These are phyloP conservation scores for Bombyx mandarina DNA, from an alignment of 1,140 invertebrate species.

Conservation along the genomic window DNA sequence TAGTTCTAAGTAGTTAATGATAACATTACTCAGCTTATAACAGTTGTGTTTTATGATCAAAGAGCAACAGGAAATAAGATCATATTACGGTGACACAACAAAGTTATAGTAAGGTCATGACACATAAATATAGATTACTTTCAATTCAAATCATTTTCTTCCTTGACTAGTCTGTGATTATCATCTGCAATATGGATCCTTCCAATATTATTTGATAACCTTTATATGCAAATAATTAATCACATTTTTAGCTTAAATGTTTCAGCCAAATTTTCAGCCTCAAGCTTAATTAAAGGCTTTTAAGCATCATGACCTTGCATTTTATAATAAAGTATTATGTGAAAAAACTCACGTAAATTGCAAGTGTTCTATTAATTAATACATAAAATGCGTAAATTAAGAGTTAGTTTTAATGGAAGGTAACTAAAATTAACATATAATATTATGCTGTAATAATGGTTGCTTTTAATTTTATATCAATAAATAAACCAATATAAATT, in stretches of 20 bases:
- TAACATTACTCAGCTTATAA: conserved; percentile 18
- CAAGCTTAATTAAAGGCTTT: not conserved
- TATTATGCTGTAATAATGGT: conserved; percentile 64
- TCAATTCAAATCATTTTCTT: too few relatives aligned
- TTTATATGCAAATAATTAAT: too few relatives aligned
- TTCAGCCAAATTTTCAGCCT: not conserved
- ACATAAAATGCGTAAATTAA: conserved; percentile 29
- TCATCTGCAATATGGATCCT: too few relatives aligned
- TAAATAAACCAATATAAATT: conserved; percentile 35
- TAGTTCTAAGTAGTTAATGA: conserved; percentile 64
- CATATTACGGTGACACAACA: too few relatives aligned
- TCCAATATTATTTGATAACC: too few relatives aligned
- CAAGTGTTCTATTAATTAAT: conserved; percentile 9
- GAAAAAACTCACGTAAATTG: not conserved
- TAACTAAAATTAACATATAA: conserved; percentile 29
- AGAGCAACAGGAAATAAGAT: not conserved
- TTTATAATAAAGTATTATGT: conserved; percentile 1
- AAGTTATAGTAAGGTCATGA: too few relatives aligned
- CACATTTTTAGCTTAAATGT: not conserved
- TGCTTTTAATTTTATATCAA: conserved; percentile 68
- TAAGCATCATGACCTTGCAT: conserved; percentile 12
- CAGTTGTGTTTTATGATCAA: conserved; percentile 16
- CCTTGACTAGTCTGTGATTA: too few relatives aligned
- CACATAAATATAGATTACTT: too few relatives aligned
- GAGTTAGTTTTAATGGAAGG: conserved; percentile 34